Base-by-base conservation (phyloP, 1,140 invertebrate species). In the Neocloeon triangulifer region DNA sequence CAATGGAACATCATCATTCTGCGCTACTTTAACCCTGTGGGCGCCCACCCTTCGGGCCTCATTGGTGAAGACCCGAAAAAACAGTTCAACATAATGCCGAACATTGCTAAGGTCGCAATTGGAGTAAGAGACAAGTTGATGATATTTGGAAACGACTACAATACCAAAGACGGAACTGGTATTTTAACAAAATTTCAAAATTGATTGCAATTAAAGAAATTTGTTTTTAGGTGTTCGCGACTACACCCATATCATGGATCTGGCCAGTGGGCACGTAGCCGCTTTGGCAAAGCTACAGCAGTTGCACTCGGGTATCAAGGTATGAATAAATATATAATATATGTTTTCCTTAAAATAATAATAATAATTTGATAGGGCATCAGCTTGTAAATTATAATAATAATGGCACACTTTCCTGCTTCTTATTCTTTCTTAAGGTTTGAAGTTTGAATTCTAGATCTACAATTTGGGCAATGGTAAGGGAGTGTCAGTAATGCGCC, bases 161-260 rank as follows among this genome's bases (percentile, higher is more conserved):
- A 82, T 31, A 92, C 86, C 9, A 58, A 62, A 28, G 86, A 92
- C 57, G 85, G 86, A 34, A 92, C 86, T 43, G 85, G 80, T 81
- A 48, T 42, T n/a, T n/a, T n/a, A 28, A 37, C 9, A 18, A 18
- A 25, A 37, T 22, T 12, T 1, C 13, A 25, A 13, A 25, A 8
- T n/a, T n/a, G 8, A 23, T 8, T 23, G 22, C 22, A n/a, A n/a
- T n/a, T n/a, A 15, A 30, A 39, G 38, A 20, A 25, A 15, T 30
- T 43, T 19, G 30, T 44, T 43, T 38, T 36, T 34, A 86, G 79
- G 84, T 40, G 73, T 94, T 20, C 58, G 86, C 39, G 86, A 94
- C 57, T 94, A 91, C 48, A 88, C 92, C 45, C 86, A 94, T 49
- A 75, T 94, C 2, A 80, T 85, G 62, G 86, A 94, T 52, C 55